Conservation (phyloP, 2,113 vertebrate genomes). For the Anseranas semipalmata region DNA sequence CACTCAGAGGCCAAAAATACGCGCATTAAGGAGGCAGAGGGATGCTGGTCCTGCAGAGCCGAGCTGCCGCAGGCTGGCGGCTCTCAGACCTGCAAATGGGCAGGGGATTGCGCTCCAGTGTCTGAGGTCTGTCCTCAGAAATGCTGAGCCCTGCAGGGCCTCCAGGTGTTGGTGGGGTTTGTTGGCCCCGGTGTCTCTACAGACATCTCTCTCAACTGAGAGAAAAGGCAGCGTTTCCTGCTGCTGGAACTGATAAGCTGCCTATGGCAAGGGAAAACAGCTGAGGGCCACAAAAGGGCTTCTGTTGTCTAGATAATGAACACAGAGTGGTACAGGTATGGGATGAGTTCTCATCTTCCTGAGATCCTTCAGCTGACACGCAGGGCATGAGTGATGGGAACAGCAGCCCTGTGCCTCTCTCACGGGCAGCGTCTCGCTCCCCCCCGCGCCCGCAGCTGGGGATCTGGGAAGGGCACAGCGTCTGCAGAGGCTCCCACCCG, state of each 20-base stretch:
- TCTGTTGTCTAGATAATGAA: background rate
- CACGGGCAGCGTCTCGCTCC: background rate
- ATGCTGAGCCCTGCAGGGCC: background rate
- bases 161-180: background rate
- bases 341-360: background rate
- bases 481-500: background rate
- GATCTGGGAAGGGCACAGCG: background rate
- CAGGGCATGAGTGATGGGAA: background rate
- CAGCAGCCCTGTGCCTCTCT: background rate
- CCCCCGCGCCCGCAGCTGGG: accelerated
- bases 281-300: background rate
- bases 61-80: background rate
- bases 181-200: background rate
- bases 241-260: background rate
- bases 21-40: background rate
- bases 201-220: background rate
- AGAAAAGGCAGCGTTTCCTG: background rate
- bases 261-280: background rate
- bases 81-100: background rate
- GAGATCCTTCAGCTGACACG: background rate
- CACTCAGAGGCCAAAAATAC: background rate
- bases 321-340: background rate
- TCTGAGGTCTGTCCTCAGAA: background rate
- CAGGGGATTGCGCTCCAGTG: background rate
- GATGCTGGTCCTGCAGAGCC: background rate